Evolutionary conservation across 2,797 vertebrate genomes (phyloP).

Genomic region (Tragopan temminckii): DNA sequence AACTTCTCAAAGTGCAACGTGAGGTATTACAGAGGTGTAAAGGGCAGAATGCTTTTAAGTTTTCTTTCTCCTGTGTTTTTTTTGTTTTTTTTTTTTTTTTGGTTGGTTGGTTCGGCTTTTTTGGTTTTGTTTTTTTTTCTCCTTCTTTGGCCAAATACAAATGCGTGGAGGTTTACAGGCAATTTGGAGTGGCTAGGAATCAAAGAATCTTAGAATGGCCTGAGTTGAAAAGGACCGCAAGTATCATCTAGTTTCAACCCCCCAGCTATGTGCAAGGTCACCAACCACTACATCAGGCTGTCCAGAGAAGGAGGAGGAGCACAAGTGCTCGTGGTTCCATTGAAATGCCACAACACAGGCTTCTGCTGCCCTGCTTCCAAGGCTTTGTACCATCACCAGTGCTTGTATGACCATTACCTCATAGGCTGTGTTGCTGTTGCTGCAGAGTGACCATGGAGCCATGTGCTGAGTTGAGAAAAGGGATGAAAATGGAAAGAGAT

Average conservation of each 20-base stretch:
- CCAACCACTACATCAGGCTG: too few species aligned
- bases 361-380: not conserved
- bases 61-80: not conserved
- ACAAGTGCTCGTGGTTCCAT: not conserved
- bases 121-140: too few species aligned
- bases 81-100: too few species aligned
- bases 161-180: not conserved
- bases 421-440: not conserved
- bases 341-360: not conserved
- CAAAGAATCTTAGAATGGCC: too few species aligned
- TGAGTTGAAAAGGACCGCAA: too few species aligned
- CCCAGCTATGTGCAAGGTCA: too few species aligned
- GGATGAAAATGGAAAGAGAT: not conserved
- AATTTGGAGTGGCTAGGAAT: not conserved
- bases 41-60: not conserved
- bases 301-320: not conserved
- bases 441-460: not conserved
- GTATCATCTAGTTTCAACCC: too few species aligned
- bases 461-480: not conserved
- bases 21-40: not conserved
- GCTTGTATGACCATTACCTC: fast-evolving
- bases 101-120: too few species aligned
- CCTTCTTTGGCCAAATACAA: not conserved
- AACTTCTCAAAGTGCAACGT: fast-evolving
- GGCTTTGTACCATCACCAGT: fast-evolving